Base-by-base conservation (phyloP, 2,113 vertebrate species). In the Pollachius pollachius region DNA sequence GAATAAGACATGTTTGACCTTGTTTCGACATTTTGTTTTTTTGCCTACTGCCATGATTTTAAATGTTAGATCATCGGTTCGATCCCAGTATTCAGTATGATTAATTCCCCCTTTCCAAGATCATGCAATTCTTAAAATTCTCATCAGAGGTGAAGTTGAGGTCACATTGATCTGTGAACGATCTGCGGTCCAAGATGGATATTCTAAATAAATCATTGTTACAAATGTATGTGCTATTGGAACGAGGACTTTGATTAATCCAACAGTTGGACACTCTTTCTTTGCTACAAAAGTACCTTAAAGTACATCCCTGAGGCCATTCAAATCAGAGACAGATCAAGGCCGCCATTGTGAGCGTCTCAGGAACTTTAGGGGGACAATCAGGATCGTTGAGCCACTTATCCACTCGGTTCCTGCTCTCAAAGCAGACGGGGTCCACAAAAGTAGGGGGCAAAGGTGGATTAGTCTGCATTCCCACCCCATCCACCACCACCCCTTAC, bases 401-500 rank as follows among this genome's bases (percentile, higher is more conserved):
- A 73, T 82, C 68, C 76, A 87, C 63, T 74, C 76, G 84, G 79
- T 79, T 83, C 75, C 79, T 78, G 69, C 80, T 82, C 82, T 85
- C 80, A 57, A 34, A 81, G 83, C 78, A 87, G 81, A 64, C 62
- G 37, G 78, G 41, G 81, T 76, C 82, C 68, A 9, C 73, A 74
- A 70, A 4, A 62, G 68, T 78, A 68, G 62, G 52, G 74, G 79
- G 82, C 83, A 87, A 85, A 88, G 83, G 83, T 27, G 88, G 89
- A 93, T 92, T 91, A 92, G 74, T 81, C 60, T 74, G 79, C 85
- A 88, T 84, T 48, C 41, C 41, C 41, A 48, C 12, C 41, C 9
- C 41, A 48, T 9, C 41, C 41, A 48, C 37, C 37, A 41, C 37
- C 37, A 41, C 41, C 6, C 41, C 41, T 48, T 48, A 48, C 12